A percentile compares a stretch with the other conserved stretches of the same genome.
Conservation (phyloP, 2,797 vertebrate genomes). For the Silurus aristotelis region DNA sequence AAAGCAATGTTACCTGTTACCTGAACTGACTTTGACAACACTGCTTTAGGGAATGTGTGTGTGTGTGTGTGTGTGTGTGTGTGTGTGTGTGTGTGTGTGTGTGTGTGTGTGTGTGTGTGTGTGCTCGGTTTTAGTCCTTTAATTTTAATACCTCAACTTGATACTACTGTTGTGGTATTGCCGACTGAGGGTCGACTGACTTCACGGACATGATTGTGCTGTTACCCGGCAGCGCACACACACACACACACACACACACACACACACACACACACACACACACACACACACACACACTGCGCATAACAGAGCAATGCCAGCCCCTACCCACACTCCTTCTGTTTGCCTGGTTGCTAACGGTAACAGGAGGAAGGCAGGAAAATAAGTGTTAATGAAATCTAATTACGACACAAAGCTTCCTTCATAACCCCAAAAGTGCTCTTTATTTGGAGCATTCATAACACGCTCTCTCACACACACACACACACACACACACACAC, state of each 20-base stretch:
- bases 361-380: conserved; percentile 40
- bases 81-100: conserved; percentile 21
- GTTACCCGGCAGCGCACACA: conserved; percentile 25
- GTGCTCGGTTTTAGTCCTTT: not conserved
- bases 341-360: conserved; percentile 55
- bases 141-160: not conserved
- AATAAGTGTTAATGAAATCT: conserved; percentile 49
- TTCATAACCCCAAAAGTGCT: conserved; percentile 30
- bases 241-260: conserved; percentile 6
- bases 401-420: conserved; percentile 33
- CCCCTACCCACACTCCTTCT: conserved; percentile 32
- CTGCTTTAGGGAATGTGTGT: not conserved
- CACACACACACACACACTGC: conserved; percentile 18
- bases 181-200: conserved; percentile 8
- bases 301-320: conserved; percentile 17
- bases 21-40: not conserved
- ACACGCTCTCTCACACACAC: not conserved
- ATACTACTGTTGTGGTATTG: conserved; percentile 21
- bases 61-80: conserved; percentile 24
- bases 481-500: not conserved
- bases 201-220: conserved; percentile 3
- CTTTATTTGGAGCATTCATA: conserved; percentile 13
- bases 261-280: conserved; percentile 5
- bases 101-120: conserved; percentile 15
- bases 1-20: not conserved